Conservation (phyloP, 2,888 invertebrate species). For the Drosophila subquinaria region DNA sequence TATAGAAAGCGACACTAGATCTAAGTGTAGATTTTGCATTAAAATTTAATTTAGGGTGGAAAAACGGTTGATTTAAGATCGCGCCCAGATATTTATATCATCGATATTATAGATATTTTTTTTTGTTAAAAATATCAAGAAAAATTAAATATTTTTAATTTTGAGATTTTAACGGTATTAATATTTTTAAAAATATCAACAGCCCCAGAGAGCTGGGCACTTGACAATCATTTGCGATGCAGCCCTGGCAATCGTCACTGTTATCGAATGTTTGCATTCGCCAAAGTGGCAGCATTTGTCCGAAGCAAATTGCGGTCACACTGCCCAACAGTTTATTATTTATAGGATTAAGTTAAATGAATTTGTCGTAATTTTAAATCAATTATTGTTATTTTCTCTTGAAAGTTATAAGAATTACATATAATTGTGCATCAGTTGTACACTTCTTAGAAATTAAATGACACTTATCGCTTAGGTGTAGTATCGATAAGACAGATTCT, state of each 20-base stretch:
- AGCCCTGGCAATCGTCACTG: conserved; percentile 13
- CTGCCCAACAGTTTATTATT: conserved; percentile 5
- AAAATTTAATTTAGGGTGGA: too few relatives aligned
- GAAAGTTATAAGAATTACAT: background rate
- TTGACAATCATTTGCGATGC: background rate
- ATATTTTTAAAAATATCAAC: too few relatives aligned
- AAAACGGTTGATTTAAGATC: too few relatives aligned
- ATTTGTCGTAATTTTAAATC: background rate
- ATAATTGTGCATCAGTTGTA: background rate
- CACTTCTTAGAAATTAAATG: background rate
- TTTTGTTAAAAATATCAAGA: too few relatives aligned
- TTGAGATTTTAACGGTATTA: too few relatives aligned
- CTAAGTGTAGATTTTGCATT: too few relatives aligned
- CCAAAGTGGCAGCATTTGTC: background rate
- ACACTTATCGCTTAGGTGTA: background rate
- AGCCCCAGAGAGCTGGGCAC: background rate
- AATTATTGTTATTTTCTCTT: background rate
- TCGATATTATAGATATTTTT: too few relatives aligned
- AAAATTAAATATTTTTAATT: too few relatives aligned
- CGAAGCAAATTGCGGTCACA: conserved; percentile 23
- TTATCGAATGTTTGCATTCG: background rate
- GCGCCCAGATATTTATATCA: too few relatives aligned
- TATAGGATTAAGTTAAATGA: background rate
- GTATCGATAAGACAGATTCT: background rate
- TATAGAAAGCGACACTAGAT: too few relatives aligned